Percentiles rank a stretch among this genome's conserved stretches.
phyloP scores from a whole-genome alignment of 1,140 invertebrate species.

The Stegodyphus dumicola region DNA sequence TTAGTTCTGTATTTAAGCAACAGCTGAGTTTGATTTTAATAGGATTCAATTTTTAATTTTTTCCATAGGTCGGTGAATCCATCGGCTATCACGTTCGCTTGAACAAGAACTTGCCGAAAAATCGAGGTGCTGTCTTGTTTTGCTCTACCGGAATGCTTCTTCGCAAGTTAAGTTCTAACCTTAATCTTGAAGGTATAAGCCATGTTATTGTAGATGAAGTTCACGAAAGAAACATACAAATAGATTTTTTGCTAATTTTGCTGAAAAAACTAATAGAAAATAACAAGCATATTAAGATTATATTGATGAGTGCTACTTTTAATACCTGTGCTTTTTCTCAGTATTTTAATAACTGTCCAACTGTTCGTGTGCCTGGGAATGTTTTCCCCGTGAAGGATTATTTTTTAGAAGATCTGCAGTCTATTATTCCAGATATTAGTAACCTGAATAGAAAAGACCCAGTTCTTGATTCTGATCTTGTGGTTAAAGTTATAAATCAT shows the following conservation, averaged over 20 bases:
- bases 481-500: constrained; percentile 58
- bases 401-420: constrained; percentile 74
- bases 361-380: constrained; percentile 92
- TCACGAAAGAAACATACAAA: constrained; percentile 94
- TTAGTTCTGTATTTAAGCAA: too few relatives aligned
- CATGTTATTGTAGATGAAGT: constrained; percentile 95
- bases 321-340: constrained; percentile 91
- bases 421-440: not conserved
- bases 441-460: not conserved
- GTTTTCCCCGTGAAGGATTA: constrained; percentile 94
- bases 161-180: constrained; percentile 74
- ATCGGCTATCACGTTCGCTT: constrained; percentile 87
- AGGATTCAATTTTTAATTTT: not conserved
- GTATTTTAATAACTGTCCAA: constrained; percentile 86
- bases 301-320: constrained; percentile 96
- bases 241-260: constrained; percentile 91
- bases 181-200: constrained; percentile 76
- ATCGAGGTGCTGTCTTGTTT: constrained; percentile 80
- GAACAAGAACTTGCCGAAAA: constrained; percentile 66
- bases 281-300: constrained; percentile 76
- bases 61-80: constrained; percentile 78
- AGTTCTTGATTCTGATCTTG: constrained; percentile 43
- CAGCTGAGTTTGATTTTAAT: too few relatives aligned
- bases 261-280: constrained; percentile 77
- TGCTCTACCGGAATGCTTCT: constrained; percentile 82